Percentiles rank a stretch among this genome's conserved stretches.
These are phyloP conservation scores for Apomyelois bistriatella DNA, from an alignment of 2,888 invertebrate genomes.

Conservation along the genomic window DNA sequence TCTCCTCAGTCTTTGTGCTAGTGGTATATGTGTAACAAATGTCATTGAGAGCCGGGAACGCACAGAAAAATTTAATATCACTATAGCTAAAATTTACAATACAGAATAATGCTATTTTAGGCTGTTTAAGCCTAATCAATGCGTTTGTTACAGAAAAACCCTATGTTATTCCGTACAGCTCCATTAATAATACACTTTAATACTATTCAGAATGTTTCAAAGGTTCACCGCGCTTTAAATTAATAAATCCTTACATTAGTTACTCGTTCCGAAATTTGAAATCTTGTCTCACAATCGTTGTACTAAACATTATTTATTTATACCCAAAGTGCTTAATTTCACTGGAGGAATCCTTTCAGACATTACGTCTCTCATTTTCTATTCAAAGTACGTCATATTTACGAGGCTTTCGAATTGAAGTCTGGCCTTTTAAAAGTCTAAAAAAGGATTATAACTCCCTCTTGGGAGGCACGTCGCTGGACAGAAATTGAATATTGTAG, in stretches of 20 bases:
- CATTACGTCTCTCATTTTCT: background rate
- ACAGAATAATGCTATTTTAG: too few species aligned
- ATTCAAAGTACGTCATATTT: conserved; percentile 13
- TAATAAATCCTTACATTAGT: background rate
- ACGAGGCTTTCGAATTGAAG: conserved; percentile 8
- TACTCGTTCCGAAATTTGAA: background rate
- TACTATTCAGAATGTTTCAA: background rate
- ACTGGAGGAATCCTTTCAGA: conserved; percentile 1
- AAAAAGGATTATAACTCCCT: conserved; percentile 16
- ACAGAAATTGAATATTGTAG: conserved; percentile 16
- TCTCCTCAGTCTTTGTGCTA: too few species aligned
- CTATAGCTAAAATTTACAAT: too few species aligned
- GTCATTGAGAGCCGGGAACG: too few species aligned
- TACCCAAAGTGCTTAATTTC: conserved; percentile 1
- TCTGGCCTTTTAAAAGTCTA: conserved; percentile 12
- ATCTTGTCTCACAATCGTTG: background rate
- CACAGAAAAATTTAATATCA: too few species aligned
- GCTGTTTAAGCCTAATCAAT: too few species aligned
- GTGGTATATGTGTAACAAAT: too few species aligned
- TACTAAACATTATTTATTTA: background rate
- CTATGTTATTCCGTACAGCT: too few species aligned
- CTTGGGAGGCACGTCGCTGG: conserved; percentile 9
- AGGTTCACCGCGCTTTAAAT: background rate
- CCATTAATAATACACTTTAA: too few species aligned
- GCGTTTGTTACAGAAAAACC: too few species aligned